Evolutionary conservation across 2,113 vertebrate genomes (phyloP).

Genomic region (Podocnemis expansa): DNA sequence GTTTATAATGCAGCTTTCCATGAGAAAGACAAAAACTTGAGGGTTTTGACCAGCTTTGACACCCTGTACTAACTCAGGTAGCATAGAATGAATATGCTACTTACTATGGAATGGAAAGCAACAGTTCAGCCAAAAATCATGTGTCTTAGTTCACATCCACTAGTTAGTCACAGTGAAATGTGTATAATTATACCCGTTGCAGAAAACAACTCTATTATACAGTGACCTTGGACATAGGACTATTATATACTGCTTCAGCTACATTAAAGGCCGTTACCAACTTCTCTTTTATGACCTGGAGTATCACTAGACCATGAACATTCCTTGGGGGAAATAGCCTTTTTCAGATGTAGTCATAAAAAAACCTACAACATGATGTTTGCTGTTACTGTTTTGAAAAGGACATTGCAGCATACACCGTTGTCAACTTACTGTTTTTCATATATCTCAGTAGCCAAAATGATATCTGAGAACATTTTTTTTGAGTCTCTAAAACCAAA

Average conservation of each 20-base stretch:
- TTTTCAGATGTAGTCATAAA: not conserved
- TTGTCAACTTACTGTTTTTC: not conserved
- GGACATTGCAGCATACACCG: not conserved
- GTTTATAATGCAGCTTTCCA: conserved; percentile 28
- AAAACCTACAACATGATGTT: not conserved
- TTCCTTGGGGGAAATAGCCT: not conserved
- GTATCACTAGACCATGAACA: conserved; percentile 5
- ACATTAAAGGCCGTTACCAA: not conserved
- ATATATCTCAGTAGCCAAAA: not conserved
- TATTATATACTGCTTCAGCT: conserved; percentile 7
- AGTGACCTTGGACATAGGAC: not conserved
- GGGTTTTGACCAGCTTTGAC: conserved; percentile 3
- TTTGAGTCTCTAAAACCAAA: not conserved
- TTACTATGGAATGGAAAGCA: conserved; percentile 24
- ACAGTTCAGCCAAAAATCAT: conserved; percentile 6
- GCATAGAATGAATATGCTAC: conserved; percentile 31
- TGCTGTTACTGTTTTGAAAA: not conserved
- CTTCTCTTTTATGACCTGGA: not conserved
- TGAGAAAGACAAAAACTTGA: not conserved
- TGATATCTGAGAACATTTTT: not conserved
- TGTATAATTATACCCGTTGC: not conserved
- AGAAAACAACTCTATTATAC: not conserved
- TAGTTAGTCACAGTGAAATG: conserved; percentile 2
- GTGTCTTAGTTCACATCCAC: conserved; percentile 22
- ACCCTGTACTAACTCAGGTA: conserved; percentile 46